A percentile compares a stretch with the other conserved stretches of the same genome.
phyloP scores from a whole-genome alignment of 2,888 invertebrate genomes.

The Anorthoa munda region DNA sequence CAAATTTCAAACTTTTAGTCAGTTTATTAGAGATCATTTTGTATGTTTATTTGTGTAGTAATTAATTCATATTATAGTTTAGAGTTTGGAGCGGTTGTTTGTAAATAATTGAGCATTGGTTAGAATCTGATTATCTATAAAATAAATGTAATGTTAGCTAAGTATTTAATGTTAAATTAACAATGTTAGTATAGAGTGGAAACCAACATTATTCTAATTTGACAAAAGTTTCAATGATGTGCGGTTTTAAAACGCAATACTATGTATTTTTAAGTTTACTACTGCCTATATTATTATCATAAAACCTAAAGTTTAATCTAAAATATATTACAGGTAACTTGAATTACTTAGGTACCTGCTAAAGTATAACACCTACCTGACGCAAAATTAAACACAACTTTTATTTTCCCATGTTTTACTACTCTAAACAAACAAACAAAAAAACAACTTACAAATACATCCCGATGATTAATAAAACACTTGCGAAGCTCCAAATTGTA shows the following conservation, averaged over 20 bases:
- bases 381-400: not conserved
- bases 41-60: constrained; percentile 32
- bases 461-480: constrained; percentile 57
- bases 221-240: not conserved
- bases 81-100: constrained; percentile 30
- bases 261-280: too few relatives aligned
- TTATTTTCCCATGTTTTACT: too few relatives aligned
- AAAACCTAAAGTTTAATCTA: not conserved
- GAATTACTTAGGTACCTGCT: not conserved
- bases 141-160: constrained; percentile 19
- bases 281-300: too few relatives aligned
- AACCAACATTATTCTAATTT: constrained; percentile 11
- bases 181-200: not conserved
- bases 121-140: constrained; percentile 20
- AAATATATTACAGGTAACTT: not conserved
- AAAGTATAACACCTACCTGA: not conserved
- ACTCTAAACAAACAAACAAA: constrained; percentile 32
- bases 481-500: constrained; percentile 52
- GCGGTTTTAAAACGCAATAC: not conserved
- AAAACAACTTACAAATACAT: constrained; percentile 49
- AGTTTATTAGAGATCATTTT: constrained; percentile 40
- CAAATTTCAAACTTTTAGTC: constrained; percentile 48
- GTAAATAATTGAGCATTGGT: constrained; percentile 20
- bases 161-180: constrained; percentile 7
- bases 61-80: constrained; percentile 38